Percentiles rank a stretch among this genome's conserved stretches.
Evolutionary conservation across 2,888 invertebrate species (phyloP).

Genomic region (Lasioglossum calceatum): DNA sequence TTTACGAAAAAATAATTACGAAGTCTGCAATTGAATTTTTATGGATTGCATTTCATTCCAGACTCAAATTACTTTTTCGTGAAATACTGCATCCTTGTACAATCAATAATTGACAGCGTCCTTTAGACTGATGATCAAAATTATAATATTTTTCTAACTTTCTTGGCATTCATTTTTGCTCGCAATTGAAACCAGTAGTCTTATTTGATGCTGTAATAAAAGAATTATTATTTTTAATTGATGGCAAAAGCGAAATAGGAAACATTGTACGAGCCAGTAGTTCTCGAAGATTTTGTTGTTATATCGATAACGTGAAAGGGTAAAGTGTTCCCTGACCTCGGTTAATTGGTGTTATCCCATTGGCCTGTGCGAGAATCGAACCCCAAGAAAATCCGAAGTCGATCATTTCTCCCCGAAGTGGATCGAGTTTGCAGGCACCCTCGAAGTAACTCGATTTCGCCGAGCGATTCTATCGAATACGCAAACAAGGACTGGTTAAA

Average conservation of each 20-base stretch:
- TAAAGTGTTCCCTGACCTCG: background rate
- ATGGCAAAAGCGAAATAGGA: background rate
- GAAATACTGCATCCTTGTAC: no score
- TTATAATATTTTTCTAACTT: no score
- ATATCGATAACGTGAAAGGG: background rate
- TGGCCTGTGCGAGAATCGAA: background rate
- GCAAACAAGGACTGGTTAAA: background rate
- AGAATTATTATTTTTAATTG: no score
- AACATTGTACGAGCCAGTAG: background rate
- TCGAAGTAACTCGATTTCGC: slow-evolving; percentile 18
- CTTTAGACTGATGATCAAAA: no score
- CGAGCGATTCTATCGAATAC: background rate
- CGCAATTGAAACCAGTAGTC: no score
- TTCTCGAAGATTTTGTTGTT: background rate
- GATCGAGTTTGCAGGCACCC: slow-evolving; percentile 2
- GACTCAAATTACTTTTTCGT: no score
- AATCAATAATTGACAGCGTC: no score
- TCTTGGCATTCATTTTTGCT: no score
- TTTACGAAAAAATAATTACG: no score
- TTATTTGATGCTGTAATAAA: background rate
- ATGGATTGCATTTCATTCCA: no score
- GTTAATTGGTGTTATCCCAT: background rate
- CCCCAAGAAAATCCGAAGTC: slow-evolving; percentile 14
- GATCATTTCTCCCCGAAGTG: background rate
- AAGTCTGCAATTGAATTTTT: no score